Percentiles rank a stretch among this genome's conserved stretches.
Conservation (phyloP, 2,888 invertebrate species). For the Brenthis hecate region DNA sequence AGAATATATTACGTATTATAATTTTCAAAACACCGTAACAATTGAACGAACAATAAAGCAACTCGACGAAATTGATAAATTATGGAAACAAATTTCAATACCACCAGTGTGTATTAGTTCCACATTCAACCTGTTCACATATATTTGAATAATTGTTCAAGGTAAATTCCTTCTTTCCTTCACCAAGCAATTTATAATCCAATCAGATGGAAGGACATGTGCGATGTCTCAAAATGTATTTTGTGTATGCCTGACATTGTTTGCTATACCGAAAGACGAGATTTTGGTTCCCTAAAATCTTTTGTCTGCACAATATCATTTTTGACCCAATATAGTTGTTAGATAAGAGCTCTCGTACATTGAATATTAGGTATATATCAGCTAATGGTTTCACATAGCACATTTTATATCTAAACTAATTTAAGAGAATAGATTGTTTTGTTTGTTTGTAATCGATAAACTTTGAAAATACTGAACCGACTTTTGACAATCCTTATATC, state of each 20-base stretch:
- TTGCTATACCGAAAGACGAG: neutral
- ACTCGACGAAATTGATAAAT: constrained; percentile 30
- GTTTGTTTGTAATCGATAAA: no score
- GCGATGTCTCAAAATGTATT: no score
- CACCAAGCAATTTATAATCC: constrained; percentile 51
- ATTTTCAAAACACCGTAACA: neutral
- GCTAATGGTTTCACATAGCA: no score
- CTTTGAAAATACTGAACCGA: no score
- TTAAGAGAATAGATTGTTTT: no score
- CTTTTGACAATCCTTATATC: no score
- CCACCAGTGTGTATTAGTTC: constrained; percentile 19
- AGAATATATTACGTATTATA: neutral
- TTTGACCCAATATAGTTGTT: no score
- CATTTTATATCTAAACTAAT: no score
- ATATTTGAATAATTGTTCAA: constrained; percentile 54
- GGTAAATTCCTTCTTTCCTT: constrained; percentile 56
- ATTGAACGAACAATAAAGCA: constrained; percentile 13
- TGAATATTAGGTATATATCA: no score
- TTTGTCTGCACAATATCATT: neutral
- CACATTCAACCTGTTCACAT: constrained; percentile 2
- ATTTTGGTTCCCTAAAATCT: no score
- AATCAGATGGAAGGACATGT: constrained; percentile 33
- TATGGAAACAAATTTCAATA: constrained; percentile 24
- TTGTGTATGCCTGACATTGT: neutral
- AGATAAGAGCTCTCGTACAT: no score